Base-by-base conservation (phyloP, 2,113 vertebrate species). In the Gobio gobio region DNA sequence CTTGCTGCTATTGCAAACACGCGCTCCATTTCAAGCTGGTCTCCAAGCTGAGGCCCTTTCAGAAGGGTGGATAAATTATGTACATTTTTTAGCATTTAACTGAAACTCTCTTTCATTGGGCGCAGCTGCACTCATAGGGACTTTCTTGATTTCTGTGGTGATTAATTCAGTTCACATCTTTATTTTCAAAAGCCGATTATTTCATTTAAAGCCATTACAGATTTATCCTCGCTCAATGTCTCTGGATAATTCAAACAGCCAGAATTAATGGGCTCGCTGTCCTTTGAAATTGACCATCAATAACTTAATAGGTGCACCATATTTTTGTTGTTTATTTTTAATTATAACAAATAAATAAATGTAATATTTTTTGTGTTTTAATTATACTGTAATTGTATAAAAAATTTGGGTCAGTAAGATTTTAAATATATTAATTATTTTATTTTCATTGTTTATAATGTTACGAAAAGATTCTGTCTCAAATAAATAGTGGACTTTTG, bases 61-160 rank as follows among this genome's bases (percentile, higher is more conserved):
- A 84, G 72, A 87, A 5, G 29, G 64, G 56, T 20, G 49, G 66
- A 49, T 83, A 86, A 75, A 88, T 58, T 78, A 85, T 85, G 74
- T 58, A 43, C 10, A 83, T 86, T 75, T 83, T 83, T 70, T 20
- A 61, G 76, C 77, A 81, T 83, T 59, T 74, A 5, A 61, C 36
- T 87, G 68, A 72, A 70, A 61, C 51, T 87, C 40, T 24, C 78
- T 85, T 75, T 84, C 45, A 63, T 76, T 78, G 61, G 36, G 49
- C 22, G 74, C 87, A 56, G 64, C 63, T 72, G 76, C 80, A 72
- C 54, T 83, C 72, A 45, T 83, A 61, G 61, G 36, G 49, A 45
- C 45, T 72, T 56, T 72, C n/a, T 81, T 74, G 56, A 80, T 59
- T 81, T 82, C 72, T 45, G 43, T 51, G 47, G 54, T 72, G 66